Conservation (phyloP, 2,113 vertebrate genomes). For the Eurypyga helias region DNA sequence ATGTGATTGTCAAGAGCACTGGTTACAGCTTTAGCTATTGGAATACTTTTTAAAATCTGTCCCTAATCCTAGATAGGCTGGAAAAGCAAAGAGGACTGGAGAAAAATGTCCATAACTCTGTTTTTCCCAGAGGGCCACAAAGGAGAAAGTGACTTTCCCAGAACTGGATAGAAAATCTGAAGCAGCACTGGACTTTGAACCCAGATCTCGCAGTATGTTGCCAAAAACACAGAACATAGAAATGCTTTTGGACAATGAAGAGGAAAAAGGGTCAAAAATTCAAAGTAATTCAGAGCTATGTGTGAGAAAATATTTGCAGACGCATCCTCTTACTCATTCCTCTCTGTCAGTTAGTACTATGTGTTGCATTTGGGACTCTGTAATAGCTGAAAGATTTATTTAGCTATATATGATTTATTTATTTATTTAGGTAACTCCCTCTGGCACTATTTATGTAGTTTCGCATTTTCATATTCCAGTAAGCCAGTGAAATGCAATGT, state of each 20-base stretch:
- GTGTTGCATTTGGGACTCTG: neutral
- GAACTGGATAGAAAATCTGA: neutral
- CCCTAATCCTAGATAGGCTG: neutral
- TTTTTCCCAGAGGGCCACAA: neutral
- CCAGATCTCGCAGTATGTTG: neutral
- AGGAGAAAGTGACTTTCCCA: neutral
- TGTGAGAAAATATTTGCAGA: neutral
- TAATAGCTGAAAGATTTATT: constrained; percentile 28
- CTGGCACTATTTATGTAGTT: neutral
- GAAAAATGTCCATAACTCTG: neutral
- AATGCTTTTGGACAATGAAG: neutral
- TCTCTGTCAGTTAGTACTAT: neutral
- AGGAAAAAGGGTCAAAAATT: neutral
- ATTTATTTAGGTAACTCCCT: constrained; percentile 42
- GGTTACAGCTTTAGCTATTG: neutral
- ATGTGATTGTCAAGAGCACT: neutral
- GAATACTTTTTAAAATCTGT: neutral
- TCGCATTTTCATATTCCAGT: neutral
- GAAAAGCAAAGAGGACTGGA: neutral
- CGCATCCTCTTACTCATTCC: neutral
- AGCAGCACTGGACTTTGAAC: neutral
- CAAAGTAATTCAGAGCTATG: neutral
- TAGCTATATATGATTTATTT: neutral
- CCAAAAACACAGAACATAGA: neutral
- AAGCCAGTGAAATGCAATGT: neutral